phyloP scores from a whole-genome alignment of 2,888 invertebrate genomes.

The Eudemis profundana region DNA sequence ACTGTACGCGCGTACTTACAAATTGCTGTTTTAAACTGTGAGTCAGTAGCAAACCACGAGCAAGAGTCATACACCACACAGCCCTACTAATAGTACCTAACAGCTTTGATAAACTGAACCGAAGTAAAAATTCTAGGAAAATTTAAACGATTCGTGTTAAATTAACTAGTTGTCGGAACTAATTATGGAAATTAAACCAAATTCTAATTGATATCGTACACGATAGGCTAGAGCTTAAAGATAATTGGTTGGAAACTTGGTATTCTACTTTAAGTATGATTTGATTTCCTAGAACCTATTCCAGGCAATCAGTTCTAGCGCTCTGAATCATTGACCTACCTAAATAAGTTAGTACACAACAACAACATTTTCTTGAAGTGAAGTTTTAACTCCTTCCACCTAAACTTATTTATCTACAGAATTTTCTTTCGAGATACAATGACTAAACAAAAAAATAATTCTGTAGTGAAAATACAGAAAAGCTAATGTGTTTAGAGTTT shows the following conservation, averaged over 20 bases:
- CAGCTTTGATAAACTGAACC: conserved; percentile 1
- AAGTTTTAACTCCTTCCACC: too few relatives aligned
- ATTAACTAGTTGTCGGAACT: neutral
- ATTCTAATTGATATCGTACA: conserved; percentile 14
- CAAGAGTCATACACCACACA: conserved; percentile 1
- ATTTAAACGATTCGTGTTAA: conserved; percentile 4
- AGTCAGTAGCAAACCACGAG: conserved; percentile 12
- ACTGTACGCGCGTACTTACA: too few relatives aligned
- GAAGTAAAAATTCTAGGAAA: conserved; percentile 12
- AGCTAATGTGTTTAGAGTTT: too few relatives aligned
- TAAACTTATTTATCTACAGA: too few relatives aligned
- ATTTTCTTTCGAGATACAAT: too few relatives aligned
- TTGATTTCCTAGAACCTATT: conserved; percentile 1
- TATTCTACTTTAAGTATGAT: neutral
- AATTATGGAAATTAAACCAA: conserved; percentile 21
- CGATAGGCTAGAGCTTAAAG: neutral
- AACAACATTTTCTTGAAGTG: too few relatives aligned
- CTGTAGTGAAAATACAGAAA: too few relatives aligned
- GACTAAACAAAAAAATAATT: too few relatives aligned
- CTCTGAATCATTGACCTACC: neutral
- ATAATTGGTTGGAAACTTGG: neutral
- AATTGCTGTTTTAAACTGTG: conserved; percentile 27
- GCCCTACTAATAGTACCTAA: neutral
- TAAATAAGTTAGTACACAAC: too few relatives aligned
- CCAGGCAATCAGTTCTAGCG: neutral